phyloP scores from a whole-genome alignment of 2,888 invertebrate genomes.

The Tipula confusa region DNA sequence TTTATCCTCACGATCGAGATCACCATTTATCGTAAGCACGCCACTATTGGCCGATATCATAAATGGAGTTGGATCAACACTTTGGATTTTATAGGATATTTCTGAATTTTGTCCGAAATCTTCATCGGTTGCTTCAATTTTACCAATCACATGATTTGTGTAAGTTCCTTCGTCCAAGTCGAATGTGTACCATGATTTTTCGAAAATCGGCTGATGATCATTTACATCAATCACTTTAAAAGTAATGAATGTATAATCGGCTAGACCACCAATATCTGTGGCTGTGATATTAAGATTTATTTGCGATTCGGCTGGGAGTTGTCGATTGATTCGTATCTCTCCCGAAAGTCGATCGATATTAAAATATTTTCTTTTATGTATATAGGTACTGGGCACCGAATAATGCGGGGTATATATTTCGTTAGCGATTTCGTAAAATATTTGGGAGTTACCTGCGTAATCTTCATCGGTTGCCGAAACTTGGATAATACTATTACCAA shows the following conservation, averaged over 20 bases:
- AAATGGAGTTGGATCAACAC: constrained; percentile 59
- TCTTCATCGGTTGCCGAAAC: constrained; percentile 70
- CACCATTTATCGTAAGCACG: constrained; percentile 66
- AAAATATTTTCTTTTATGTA: constrained; percentile 58
- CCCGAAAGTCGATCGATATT: constrained; percentile 71
- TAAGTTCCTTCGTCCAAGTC: constrained; percentile 77
- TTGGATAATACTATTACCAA: constrained; percentile 65
- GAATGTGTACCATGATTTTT: constrained; percentile 77
- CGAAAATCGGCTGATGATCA: constrained; percentile 78
- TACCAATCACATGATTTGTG: constrained; percentile 65
- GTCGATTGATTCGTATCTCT: constrained; percentile 66
- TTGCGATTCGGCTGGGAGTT: constrained; percentile 69
- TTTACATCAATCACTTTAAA: constrained; percentile 76
- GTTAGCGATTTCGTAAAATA: constrained; percentile 66
- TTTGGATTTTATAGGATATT: constrained; percentile 64
- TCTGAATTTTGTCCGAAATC: constrained; percentile 78
- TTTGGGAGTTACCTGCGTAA: constrained; percentile 62
- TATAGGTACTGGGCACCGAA: constrained; percentile 46
- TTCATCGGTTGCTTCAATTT: constrained; percentile 70
- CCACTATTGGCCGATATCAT: constrained; percentile 65
- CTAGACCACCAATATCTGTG: constrained; percentile 68
- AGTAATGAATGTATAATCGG: constrained; percentile 64
- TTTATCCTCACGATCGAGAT: constrained; percentile 69
- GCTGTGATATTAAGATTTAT: constrained; percentile 72
- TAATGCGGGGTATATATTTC: constrained; percentile 58